phyloP scores from a whole-genome alignment of 2,888 invertebrate genomes.

The Nomada fabriciana region DNA sequence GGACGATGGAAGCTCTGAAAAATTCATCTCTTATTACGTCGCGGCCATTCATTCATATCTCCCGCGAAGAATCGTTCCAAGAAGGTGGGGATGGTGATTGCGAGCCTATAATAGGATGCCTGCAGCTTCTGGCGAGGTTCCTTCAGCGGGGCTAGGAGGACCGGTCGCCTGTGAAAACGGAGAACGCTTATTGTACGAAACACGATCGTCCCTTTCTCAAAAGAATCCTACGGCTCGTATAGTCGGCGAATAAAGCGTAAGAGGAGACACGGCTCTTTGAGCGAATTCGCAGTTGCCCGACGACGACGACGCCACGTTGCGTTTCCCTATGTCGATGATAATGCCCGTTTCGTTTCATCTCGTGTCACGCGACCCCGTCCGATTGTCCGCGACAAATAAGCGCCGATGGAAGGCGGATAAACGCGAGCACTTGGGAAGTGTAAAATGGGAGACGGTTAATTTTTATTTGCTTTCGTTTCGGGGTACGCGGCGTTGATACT shows the following conservation, averaged over 20 bases:
- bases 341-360: slow-evolving; percentile 18
- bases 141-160: slow-evolving; percentile 28
- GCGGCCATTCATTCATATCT: slow-evolving; percentile 45
- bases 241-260: slow-evolving; percentile 57
- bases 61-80: slow-evolving; percentile 37
- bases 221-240: slow-evolving; percentile 57
- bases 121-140: slow-evolving; percentile 40
- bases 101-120: slow-evolving; percentile 58
- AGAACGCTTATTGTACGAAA: slow-evolving; percentile 67
- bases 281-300: slow-evolving; percentile 21
- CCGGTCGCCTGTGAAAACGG: slow-evolving; percentile 55
- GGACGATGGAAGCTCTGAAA: slow-evolving; percentile 22
- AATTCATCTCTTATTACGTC: slow-evolving; percentile 56
- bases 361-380: slow-evolving; percentile 13
- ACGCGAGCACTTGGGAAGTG: neutral
- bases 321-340: slow-evolving; percentile 34
- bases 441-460: neutral
- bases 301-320: slow-evolving; percentile 20
- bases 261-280: slow-evolving; percentile 46
- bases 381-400: neutral
- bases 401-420: neutral
- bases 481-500: neutral
- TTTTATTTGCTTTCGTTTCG: neutral
- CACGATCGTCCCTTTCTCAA: slow-evolving; percentile 51
- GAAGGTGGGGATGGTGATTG: slow-evolving; percentile 35